Conservation (phyloP, 35 echinoderm and acorn worm species). For the Apostichopus japonicus region DNA sequence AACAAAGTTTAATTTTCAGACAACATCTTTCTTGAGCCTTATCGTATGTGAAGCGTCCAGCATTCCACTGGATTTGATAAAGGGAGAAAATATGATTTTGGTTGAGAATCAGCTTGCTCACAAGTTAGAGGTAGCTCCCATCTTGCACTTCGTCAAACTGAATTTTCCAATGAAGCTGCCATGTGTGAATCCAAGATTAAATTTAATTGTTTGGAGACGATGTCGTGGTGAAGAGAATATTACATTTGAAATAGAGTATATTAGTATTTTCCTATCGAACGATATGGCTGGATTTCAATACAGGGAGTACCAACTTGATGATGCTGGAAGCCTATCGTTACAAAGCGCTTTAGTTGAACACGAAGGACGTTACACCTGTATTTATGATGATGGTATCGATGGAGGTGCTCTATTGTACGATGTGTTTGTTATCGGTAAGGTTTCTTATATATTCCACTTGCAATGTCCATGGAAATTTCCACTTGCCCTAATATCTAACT, state of each 20-base stretch:
- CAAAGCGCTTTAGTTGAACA: background rate
- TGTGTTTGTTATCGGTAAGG: background rate
- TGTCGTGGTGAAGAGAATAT: background rate
- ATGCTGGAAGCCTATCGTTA: too few relatives aligned
- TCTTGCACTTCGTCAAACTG: background rate
- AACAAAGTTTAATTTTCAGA: background rate
- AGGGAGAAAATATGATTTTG: background rate
- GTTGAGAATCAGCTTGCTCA: background rate
- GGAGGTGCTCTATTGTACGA: too few relatives aligned
- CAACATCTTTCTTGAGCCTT: background rate
- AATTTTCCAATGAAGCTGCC: background rate
- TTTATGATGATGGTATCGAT: too few relatives aligned
- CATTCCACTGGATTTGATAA: background rate
- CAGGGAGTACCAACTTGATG: background rate
- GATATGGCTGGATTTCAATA: background rate
- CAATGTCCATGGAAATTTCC: background rate
- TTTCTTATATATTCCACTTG: background rate
- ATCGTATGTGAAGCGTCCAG: background rate
- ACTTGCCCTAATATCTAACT: background rate
- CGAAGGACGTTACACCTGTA: background rate
- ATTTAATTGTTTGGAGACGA: too few relatives aligned
- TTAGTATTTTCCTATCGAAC: background rate
- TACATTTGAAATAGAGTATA: background rate
- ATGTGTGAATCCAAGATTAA: too few relatives aligned
- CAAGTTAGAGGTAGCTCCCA: background rate